Percentiles rank a stretch among this genome's conserved stretches.
Conservation (phyloP, 2,113 vertebrate species). For the Manacus vitellinus region DNA sequence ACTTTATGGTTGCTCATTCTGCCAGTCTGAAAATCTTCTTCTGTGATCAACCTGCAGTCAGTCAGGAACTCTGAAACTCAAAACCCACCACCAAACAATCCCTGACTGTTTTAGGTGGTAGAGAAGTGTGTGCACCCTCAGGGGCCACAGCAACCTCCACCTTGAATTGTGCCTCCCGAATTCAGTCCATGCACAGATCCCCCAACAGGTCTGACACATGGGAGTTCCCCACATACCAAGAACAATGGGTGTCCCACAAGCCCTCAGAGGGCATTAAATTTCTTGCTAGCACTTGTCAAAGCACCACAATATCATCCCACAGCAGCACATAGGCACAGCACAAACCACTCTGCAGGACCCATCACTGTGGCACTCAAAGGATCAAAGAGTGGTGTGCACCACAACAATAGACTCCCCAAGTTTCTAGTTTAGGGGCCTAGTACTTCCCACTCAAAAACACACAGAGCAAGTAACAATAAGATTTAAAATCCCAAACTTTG, state of each 20-base stretch:
- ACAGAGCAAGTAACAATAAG: background rate
- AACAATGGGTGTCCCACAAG: constrained; percentile 21
- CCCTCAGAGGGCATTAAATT: constrained; percentile 30
- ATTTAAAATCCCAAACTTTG: background rate
- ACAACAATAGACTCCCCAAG: constrained; percentile 57
- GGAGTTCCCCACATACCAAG: background rate
- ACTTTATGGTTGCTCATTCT: background rate
- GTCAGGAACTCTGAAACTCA: background rate
- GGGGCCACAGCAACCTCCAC: background rate
- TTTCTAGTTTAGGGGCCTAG: background rate
- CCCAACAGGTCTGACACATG: background rate
- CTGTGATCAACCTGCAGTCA: background rate
- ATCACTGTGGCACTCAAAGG: constrained; percentile 14
- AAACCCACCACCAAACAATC: background rate
- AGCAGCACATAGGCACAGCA: background rate
- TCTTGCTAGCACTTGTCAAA: constrained; percentile 51
- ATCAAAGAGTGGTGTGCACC: constrained; percentile 43
- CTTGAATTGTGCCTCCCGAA: background rate
- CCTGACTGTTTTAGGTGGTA: background rate
- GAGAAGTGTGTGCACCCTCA: background rate
- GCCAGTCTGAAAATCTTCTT: background rate
- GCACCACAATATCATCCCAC: constrained; percentile 24
- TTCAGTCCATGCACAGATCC: background rate
- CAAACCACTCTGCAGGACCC: constrained; percentile 52
- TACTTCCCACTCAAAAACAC: background rate